A percentile compares a stretch with the other conserved stretches of the same genome.
These are phyloP conservation scores for Arenicola marina DNA, from an alignment of 2,888 invertebrate species.

Conservation along the genomic window DNA sequence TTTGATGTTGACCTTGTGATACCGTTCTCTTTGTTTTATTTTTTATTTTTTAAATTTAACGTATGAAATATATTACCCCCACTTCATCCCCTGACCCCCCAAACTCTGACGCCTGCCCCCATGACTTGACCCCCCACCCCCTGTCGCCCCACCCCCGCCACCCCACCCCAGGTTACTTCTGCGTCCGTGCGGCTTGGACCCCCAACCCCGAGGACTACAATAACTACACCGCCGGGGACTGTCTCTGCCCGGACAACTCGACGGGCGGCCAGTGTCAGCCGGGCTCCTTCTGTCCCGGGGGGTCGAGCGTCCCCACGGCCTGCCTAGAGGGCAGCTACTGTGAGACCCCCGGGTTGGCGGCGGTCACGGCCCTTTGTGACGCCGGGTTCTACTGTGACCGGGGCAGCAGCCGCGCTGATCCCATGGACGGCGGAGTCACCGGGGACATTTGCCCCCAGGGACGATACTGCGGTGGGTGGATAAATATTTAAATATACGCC, in stretches of 20 bases:
- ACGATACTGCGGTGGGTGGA: conserved; percentile 49
- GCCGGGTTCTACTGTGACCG: conserved; percentile 50
- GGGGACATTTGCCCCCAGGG: conserved; percentile 54
- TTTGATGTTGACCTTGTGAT: too few relatives aligned
- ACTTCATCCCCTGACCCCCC: too few relatives aligned
- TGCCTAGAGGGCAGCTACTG: conserved; percentile 47
- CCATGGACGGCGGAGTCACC: conserved; percentile 52
- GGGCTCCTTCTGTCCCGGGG: conserved; percentile 47
- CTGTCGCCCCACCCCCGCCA: too few relatives aligned
- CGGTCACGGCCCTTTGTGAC: conserved; percentile 44
- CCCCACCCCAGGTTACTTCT: conserved; percentile 52
- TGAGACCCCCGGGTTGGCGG: conserved; percentile 33
- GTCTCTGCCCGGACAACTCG: conserved; percentile 45
- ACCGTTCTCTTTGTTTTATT: too few relatives aligned
- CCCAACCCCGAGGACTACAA: conserved; percentile 46
- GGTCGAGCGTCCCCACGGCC: conserved; percentile 41
- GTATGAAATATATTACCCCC: too few relatives aligned
- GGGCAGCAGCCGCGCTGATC: conserved; percentile 43
- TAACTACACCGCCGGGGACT: conserved; percentile 45
- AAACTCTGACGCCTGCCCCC: too few relatives aligned
- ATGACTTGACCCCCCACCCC: too few relatives aligned
- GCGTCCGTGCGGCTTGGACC: conserved; percentile 45
- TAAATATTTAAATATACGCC: too few relatives aligned
- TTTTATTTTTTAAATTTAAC: too few relatives aligned
- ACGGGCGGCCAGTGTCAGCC: conserved; percentile 54